Evolutionary conservation across 1,140 invertebrate species (phyloP).

Genomic region (Drosophila pectinifera): DNA sequence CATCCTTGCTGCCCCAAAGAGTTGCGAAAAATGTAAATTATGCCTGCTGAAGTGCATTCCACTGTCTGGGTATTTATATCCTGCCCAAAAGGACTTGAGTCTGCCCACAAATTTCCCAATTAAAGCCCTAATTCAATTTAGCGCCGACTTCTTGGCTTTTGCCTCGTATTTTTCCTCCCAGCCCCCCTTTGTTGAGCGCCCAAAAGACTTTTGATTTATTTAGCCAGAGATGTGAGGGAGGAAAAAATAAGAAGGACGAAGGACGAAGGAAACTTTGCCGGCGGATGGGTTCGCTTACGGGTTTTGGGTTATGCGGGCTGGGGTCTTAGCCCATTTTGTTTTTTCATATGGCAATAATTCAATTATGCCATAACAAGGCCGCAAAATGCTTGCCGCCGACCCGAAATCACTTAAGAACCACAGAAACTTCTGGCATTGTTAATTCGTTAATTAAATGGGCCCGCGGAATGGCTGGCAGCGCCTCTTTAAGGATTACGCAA

Average conservation of each 20-base stretch:
- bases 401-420: slow-evolving; percentile 78
- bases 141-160: slow-evolving; percentile 55
- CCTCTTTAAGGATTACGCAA: slow-evolving; percentile 76
- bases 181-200: slow-evolving; percentile 26
- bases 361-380: slow-evolving; percentile 81
- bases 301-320: slow-evolving; percentile 29
- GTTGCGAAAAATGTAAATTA: background rate
- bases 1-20: too few relatives aligned
- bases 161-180: slow-evolving; percentile 2
- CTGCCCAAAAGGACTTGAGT: background rate
- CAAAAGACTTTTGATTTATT: slow-evolving; percentile 73
- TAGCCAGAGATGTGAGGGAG: slow-evolving; percentile 46
- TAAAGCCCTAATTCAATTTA: slow-evolving; percentile 77
- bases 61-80: background rate
- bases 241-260: slow-evolving; percentile 52
- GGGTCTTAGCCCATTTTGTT: slow-evolving; percentile 55
- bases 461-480: slow-evolving; percentile 60
- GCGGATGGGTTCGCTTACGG: slow-evolving; percentile 27
- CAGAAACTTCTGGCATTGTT: slow-evolving; percentile 81
- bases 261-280: slow-evolving; percentile 67
- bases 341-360: slow-evolving; percentile 82
- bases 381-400: slow-evolving; percentile 68
- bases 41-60: background rate
- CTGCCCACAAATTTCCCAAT: slow-evolving; percentile 59
- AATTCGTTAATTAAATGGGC: slow-evolving; percentile 82